These are phyloP conservation scores for Drosophila cognata DNA, from an alignment of 2,888 invertebrate species.

Conservation along the genomic window DNA sequence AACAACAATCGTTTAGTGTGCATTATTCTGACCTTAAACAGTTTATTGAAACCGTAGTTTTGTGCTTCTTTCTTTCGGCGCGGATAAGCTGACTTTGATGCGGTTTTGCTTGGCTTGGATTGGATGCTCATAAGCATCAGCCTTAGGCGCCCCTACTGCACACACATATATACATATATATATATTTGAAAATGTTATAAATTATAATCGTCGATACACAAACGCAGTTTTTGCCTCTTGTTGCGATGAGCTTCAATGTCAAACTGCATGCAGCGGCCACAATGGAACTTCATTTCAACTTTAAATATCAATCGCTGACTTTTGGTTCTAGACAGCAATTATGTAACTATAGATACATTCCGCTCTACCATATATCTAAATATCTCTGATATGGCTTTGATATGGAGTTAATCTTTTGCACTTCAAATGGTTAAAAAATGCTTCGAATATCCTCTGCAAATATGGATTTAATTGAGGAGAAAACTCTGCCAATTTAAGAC, in stretches of 20 bases:
- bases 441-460: background rate
- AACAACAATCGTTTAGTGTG: constrained; percentile 75
- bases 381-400: background rate
- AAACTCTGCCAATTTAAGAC: background rate
- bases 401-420: background rate
- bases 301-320: constrained; percentile 53
- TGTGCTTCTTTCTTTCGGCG: background rate
- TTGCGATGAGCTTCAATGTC: constrained; percentile 65
- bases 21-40: constrained; percentile 64
- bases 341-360: background rate
- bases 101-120: background rate
- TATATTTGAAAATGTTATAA: constrained; percentile 12
- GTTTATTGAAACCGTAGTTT: constrained; percentile 21
- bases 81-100: background rate
- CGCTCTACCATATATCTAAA: background rate
- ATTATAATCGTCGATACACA: constrained; percentile 18
- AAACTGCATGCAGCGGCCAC: constrained; percentile 40
- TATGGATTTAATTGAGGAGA: background rate
- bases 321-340: constrained; percentile 15
- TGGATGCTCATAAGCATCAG: constrained; percentile 1
- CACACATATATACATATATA: background rate
- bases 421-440: background rate
- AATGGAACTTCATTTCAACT: constrained; percentile 27
- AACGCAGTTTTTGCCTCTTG: constrained; percentile 21
- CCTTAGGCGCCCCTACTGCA: constrained; percentile 14